phyloP scores from a whole-genome alignment of 2,888 invertebrate genomes.

The Psococerastis gibbosa region DNA sequence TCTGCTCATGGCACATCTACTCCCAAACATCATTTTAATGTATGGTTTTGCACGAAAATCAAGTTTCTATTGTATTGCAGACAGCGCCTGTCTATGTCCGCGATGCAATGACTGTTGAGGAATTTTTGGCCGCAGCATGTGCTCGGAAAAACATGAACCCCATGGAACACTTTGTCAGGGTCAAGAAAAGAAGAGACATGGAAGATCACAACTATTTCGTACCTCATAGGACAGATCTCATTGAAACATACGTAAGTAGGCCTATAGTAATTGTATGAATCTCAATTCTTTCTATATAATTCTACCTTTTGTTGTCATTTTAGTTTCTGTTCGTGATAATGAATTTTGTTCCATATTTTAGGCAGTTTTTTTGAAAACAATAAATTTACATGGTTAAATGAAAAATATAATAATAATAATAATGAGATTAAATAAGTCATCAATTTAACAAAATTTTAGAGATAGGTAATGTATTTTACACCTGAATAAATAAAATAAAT shows the following conservation, averaged over 20 bases:
- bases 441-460: no score
- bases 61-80: no score
- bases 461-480: no score
- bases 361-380: conserved; percentile 15
- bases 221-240: conserved; percentile 82
- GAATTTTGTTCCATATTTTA: conserved; percentile 13
- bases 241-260: conserved; percentile 80
- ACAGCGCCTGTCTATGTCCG: conserved; percentile 66
- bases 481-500: no score
- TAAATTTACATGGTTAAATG: no score
- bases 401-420: no score
- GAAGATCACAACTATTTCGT: conserved; percentile 94
- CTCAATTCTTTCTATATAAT: background rate
- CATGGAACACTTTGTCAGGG: conserved; percentile 88
- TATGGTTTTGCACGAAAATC: no score
- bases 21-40: no score
- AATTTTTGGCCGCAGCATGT: conserved; percentile 84
- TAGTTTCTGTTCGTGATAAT: background rate
- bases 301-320: background rate
- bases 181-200: conserved; percentile 85
- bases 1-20: no score
- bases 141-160: conserved; percentile 80
- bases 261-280: no score
- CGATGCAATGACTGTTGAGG: conserved; percentile 88
- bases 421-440: no score